phyloP scores from a whole-genome alignment of 2,888 invertebrate species.

The Biston stratarius region DNA sequence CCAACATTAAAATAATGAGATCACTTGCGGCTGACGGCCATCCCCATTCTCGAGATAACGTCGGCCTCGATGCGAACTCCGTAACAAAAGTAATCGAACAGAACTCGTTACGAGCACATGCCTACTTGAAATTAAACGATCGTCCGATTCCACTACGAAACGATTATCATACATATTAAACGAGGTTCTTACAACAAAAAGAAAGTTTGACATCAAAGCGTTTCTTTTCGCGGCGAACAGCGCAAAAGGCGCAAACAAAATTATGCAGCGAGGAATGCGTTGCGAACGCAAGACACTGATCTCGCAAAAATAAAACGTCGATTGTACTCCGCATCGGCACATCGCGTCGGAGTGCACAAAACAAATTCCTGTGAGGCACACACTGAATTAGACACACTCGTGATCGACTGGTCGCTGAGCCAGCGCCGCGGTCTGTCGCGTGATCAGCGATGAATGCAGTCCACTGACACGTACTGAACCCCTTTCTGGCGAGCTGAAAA shows the following conservation, averaged over 20 bases:
- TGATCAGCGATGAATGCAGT: slow-evolving; percentile 68
- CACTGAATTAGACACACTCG: slow-evolving; percentile 83
- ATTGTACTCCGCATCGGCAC: slow-evolving; percentile 67
- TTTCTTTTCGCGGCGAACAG: slow-evolving; percentile 57
- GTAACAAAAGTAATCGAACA: slow-evolving; percentile 51
- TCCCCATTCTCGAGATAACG: slow-evolving; percentile 53
- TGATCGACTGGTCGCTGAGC: slow-evolving; percentile 67
- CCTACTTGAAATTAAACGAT: slow-evolving; percentile 42
- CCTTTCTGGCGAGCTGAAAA: slow-evolving; percentile 16
- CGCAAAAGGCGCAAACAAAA: slow-evolving; percentile 71
- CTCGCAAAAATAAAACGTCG: slow-evolving; percentile 80
- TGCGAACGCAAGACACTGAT: slow-evolving; percentile 69
- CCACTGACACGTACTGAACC: slow-evolving; percentile 46
- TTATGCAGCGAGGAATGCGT: slow-evolving; percentile 69
- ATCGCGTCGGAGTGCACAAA: slow-evolving; percentile 68
- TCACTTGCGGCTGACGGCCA: slow-evolving; percentile 57
- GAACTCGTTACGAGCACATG: slow-evolving; percentile 43
- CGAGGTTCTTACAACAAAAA: slow-evolving; percentile 41
- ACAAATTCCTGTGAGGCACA: slow-evolving; percentile 81
- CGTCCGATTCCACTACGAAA: slow-evolving; percentile 42
- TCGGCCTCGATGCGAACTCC: slow-evolving; percentile 23
- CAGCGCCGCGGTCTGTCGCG: slow-evolving; percentile 48
- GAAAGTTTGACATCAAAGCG: slow-evolving; percentile 62
- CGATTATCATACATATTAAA: slow-evolving; percentile 41
- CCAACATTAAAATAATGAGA: slow-evolving; percentile 72